Evolutionary conservation across 1,140 invertebrate genomes (phyloP), one percentile per base, ranked within the genome.

Genomic region (Drosophila prosaltans): DNA sequence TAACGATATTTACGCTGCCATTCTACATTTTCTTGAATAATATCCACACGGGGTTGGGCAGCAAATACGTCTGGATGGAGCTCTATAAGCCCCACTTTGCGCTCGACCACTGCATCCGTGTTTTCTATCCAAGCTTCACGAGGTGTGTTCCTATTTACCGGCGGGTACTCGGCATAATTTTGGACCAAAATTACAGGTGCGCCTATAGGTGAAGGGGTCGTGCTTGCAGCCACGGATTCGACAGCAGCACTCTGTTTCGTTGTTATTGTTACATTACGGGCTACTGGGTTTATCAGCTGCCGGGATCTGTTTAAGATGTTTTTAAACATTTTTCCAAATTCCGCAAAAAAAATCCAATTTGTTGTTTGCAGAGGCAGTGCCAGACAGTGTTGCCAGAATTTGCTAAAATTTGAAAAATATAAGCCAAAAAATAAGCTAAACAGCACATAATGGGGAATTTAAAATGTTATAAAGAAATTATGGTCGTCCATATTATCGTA

Each of bases 81-180:
- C 84, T 97, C 95, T 8, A 99, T 93, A 0, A 99, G 91, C 0
- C 97, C 97, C 1, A 98, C 83, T 92, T 98, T 98, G 74, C 95
- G 94, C 81, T 97, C 95, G 74, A 96, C 94, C 8, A 96, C 90
- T 0, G 96, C 95, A 86, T 97, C 95, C 16, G 99, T 93, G 92
- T 97, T 98, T 92, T 98, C 98, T 9, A 99, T 93, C 98, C 98
- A 99, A 26, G 96, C 96, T 93, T 99, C 95, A 24, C 96, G 94
- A 1, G 81, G 32, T 4, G 54, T 54, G 10, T 72, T 86, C 28
- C 72, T 72, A 63, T 90, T 91, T 0, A 71, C 43, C 9, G 90
- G 86, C 41, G 69, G 16, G 16, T 75, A 81, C 3, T 79, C 63
- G 5, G 65, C 64, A 62, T 69, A 91, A 11, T 74, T 70, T 64